These are phyloP conservation scores for Odontomachus brunneus DNA, from an alignment of 1,140 invertebrate species.

Conservation along the genomic window DNA sequence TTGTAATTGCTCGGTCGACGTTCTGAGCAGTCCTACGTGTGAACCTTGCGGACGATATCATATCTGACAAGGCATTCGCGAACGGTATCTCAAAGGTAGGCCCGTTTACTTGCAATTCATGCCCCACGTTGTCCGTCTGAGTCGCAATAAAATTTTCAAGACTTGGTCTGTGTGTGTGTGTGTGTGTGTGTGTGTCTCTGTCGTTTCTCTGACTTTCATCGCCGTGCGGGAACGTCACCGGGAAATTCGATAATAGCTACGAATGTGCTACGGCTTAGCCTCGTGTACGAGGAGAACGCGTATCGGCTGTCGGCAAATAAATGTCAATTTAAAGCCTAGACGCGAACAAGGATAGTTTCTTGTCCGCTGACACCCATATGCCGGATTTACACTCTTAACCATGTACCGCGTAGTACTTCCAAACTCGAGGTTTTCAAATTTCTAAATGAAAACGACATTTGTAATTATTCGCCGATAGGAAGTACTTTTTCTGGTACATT, in stretches of 20 bases:
- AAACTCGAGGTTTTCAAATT: too few relatives aligned
- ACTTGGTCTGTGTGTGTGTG: neutral
- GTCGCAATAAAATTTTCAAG: conserved; percentile 24
- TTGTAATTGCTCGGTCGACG: neutral
- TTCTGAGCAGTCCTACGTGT: neutral
- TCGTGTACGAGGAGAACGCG: neutral
- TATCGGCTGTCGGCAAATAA: conserved; percentile 38
- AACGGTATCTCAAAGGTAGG: neutral
- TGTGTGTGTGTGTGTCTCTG: too few relatives aligned
- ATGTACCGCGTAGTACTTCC: too few relatives aligned
- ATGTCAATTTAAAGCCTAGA: conserved; percentile 57
- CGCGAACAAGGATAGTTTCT: neutral
- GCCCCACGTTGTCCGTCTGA: neutral
- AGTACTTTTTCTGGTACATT: too few relatives aligned
- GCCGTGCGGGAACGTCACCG: conserved; percentile 17
- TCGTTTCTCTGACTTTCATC: conserved; percentile 21
- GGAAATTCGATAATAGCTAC: conserved; percentile 49
- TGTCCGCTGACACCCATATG: neutral
- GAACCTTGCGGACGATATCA: neutral
- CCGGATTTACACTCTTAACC: too few relatives aligned
- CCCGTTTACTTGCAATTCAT: neutral
- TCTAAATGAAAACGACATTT: too few relatives aligned
- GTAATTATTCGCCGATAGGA: too few relatives aligned
- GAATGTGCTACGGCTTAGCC: neutral
- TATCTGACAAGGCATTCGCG: neutral